phyloP scores from a whole-genome alignment of 2,797 vertebrate genomes.

The Pseudocheirus occidentalis region DNA sequence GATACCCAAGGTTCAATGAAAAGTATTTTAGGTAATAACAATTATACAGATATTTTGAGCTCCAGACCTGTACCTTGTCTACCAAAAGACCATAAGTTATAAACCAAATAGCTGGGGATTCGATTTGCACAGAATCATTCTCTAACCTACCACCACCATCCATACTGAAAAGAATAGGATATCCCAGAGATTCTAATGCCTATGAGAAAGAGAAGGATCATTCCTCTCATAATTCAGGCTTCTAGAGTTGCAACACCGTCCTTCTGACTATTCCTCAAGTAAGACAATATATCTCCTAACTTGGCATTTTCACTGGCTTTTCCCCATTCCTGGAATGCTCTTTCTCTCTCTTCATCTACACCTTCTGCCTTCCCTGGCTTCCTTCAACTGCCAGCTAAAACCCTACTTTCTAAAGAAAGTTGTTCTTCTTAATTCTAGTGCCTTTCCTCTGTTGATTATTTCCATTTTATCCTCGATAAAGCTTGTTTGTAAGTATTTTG shows the following conservation, averaged over 20 bases:
- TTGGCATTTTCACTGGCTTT: background rate
- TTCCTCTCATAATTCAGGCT: background rate
- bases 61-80: background rate
- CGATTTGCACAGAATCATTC: background rate
- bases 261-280: background rate
- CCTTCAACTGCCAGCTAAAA: background rate
- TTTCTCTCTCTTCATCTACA: background rate
- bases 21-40: background rate
- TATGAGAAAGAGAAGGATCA: background rate
- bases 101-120: background rate
- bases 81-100: background rate
- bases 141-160: background rate
- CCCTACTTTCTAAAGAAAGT: background rate
- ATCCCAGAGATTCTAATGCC: background rate
- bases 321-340: background rate
- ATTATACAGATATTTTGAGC: background rate
- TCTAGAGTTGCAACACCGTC: background rate
- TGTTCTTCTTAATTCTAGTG: background rate
- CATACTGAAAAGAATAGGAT: background rate
- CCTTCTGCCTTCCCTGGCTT: background rate
- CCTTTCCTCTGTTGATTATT: background rate
- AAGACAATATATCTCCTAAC: background rate
- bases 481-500: background rate
- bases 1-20: background rate
- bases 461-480: background rate